Base-by-base conservation (phyloP, 2,797 vertebrate species). In the Malacoraja senta region DNA sequence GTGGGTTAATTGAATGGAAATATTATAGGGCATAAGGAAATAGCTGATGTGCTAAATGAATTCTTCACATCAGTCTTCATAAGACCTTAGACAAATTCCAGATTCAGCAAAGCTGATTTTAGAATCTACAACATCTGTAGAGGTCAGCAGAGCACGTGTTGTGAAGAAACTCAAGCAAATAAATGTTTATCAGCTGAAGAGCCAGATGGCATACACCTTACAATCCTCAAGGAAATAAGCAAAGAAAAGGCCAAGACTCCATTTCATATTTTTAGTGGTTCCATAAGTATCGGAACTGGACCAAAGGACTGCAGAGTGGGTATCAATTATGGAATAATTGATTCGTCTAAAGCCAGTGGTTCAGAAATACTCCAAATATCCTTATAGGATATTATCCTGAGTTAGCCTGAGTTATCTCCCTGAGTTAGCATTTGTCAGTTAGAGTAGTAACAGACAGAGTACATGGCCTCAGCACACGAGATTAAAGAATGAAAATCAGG, bases 71-170 rank as follows among this genome's bases (percentile, higher is more conserved):
- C 38, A 35, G 63, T 68, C 84, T 88, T 88, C 84, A 68, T 68
- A 88, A 88, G 84, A 68, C n/a, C n/a, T 88, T 35, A 26, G 71
- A 92, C 38, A 92, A 92, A 76, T 76, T 92, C 90, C 90, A 92
- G 90, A 92, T 92, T 21, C 90, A 76, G 90, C 13, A 8, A 92
- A 58, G 29, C 26, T 76, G 90, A n/a, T 58, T 92, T 76, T 19
- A 38, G 71, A 92, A 76, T 92, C 38, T 76, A n/a, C 26, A 53
- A 76, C 90, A 92, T 92, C 35, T 92, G 90, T 74, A 92, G 68
- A 44, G 90, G 68, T 91, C 90, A 91, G 90, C 38, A 44, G 72
- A 74, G 68, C 90, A 91, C 26, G 65, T 91, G 90, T n/a, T 74
- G 26, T 92, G 90, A 92, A 92, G 35, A 53, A 92, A 92, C 71